Evolutionary conservation across 1,140 invertebrate species (phyloP).

Genomic region (Trichonephila clavipes): DNA sequence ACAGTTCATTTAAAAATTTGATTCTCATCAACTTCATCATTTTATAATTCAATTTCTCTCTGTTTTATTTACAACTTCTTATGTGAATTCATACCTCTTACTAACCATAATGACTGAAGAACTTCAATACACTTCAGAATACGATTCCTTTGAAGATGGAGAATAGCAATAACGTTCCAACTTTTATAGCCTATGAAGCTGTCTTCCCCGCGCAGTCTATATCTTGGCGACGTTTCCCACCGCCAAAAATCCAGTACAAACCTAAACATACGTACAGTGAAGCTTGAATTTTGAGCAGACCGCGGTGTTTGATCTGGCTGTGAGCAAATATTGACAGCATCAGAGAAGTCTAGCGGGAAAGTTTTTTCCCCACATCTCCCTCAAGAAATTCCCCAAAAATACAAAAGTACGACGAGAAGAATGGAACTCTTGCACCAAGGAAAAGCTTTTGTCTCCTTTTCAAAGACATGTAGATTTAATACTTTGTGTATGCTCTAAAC

Average conservation of each 20-base stretch:
- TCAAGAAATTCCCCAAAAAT: conserved; percentile 22
- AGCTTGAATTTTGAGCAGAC: conserved; percentile 65
- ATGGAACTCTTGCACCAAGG: neutral
- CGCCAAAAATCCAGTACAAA: conserved; percentile 7
- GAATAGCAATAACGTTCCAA: neutral
- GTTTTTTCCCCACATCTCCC: conserved; percentile 34
- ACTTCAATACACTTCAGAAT: no score
- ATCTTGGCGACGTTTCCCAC: neutral
- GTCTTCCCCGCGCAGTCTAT: neutral
- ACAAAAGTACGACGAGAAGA: conserved; percentile 12
- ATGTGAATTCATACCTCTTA: no score
- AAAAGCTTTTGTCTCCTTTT: conserved; percentile 14
- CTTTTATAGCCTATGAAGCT: neutral
- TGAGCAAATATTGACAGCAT: conserved; percentile 65
- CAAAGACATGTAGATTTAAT: neutral
- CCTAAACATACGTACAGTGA: conserved; percentile 44
- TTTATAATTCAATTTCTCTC: no score
- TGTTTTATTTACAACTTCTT: no score
- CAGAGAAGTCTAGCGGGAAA: conserved; percentile 38
- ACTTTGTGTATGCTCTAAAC: neutral
- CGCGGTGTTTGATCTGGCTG: conserved; percentile 68
- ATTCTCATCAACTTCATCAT: no score
- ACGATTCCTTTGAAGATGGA: no score
- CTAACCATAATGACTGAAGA: no score
- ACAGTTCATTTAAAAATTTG: no score